Evolutionary conservation across 2,888 invertebrate genomes (phyloP).

Genomic region (Neocrepidodera transversa): DNA sequence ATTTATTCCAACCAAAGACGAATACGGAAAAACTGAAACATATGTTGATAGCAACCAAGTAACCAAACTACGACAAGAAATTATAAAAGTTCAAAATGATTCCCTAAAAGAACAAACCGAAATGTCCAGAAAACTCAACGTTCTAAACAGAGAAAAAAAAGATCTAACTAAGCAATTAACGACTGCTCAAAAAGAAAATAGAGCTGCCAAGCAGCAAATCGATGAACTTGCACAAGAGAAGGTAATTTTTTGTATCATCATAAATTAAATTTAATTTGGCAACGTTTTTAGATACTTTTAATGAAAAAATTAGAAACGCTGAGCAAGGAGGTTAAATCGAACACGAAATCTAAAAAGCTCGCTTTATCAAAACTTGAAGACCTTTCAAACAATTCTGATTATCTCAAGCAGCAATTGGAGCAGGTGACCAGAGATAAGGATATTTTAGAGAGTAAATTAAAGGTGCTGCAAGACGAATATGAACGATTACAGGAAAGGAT

Average conservation of each 20-base stretch:
- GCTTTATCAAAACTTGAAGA: conserved; percentile 54
- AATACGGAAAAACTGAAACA: conserved; percentile 11
- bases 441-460: conserved; percentile 50
- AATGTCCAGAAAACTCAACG: conserved; percentile 51
- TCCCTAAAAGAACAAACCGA: conserved; percentile 51
- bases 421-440: conserved; percentile 51
- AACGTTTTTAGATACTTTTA: conserved; percentile 25
- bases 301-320: conserved; percentile 53
- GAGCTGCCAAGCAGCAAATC: conserved; percentile 52
- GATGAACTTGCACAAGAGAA: conserved; percentile 54
- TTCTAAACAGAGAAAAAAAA: conserved; percentile 49
- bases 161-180: conserved; percentile 49
- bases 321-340: conserved; percentile 53
- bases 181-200: conserved; percentile 51
- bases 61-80: conserved; percentile 49
- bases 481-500: conserved; percentile 49
- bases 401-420: conserved; percentile 48
- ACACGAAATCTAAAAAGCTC: conserved; percentile 53
- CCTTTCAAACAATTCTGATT: conserved; percentile 41
- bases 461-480: conserved; percentile 49
- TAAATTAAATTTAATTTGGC: too few relatives aligned
- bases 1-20: conserved; percentile 24
- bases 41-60: conserved; percentile 3
- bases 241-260: too few relatives aligned
- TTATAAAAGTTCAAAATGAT: conserved; percentile 47